Conservation (phyloP, 1,140 invertebrate species). For the Solenopsis fugax region DNA sequence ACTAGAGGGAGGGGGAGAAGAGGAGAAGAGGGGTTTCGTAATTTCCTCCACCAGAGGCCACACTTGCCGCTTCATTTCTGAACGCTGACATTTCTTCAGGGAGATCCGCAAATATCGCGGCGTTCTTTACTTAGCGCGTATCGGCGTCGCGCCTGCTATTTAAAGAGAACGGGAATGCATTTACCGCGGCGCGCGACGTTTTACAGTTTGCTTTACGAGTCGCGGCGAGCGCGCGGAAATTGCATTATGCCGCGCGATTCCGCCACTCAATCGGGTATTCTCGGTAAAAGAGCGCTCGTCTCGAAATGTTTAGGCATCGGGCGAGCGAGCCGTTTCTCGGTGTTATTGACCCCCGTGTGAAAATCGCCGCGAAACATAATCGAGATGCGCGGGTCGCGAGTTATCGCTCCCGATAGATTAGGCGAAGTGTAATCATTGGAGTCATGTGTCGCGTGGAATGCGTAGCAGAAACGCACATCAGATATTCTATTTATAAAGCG, state of each 20-base stretch:
- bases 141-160: constrained; percentile 51
- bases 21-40: constrained; percentile 55
- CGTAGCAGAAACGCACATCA: background rate
- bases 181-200: constrained; percentile 33
- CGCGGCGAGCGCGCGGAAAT: constrained; percentile 35
- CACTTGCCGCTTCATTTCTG: constrained; percentile 24
- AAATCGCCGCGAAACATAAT: constrained; percentile 48
- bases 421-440: constrained; percentile 31
- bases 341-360: constrained; percentile 59
- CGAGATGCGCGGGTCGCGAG: constrained; percentile 30
- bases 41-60: constrained; percentile 43
- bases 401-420: constrained; percentile 48
- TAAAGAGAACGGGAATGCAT: constrained; percentile 69
- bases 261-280: constrained; percentile 35
- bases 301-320: constrained; percentile 39
- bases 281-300: constrained; percentile 34
- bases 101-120: constrained; percentile 52
- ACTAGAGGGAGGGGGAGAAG: background rate
- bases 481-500: background rate
- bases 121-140: constrained; percentile 61
- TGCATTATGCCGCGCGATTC: constrained; percentile 52
- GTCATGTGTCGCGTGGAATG: constrained; percentile 16
- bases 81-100: constrained; percentile 18
- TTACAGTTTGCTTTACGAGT: constrained; percentile 61
- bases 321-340: background rate